phyloP scores from a whole-genome alignment of 2,888 invertebrate species.

The Eupithecia exiguata region DNA sequence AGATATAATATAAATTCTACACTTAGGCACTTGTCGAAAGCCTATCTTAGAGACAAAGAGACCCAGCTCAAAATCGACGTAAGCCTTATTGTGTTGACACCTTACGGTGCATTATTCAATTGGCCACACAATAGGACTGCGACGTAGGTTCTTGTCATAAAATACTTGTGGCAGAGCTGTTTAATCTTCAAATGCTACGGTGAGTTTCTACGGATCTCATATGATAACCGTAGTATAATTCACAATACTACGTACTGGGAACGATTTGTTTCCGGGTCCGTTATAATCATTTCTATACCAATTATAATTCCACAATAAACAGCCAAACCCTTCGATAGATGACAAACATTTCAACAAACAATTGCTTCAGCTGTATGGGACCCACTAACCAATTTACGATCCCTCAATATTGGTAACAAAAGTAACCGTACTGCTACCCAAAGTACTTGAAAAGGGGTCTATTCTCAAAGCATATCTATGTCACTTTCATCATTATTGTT shows the following conservation, averaged over 20 bases:
- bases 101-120: slow-evolving; percentile 64
- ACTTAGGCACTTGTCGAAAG: slow-evolving; percentile 16
- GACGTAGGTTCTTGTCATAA: neutral
- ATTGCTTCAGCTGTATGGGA: slow-evolving; percentile 60
- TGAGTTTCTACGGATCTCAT: neutral
- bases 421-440: slow-evolving; percentile 47
- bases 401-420: slow-evolving; percentile 61
- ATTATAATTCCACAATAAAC: slow-evolving; percentile 27
- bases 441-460: slow-evolving; percentile 38
- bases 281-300: slow-evolving; percentile 16
- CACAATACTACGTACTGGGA: too few species aligned
- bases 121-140: slow-evolving; percentile 50
- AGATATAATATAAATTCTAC: slow-evolving; percentile 5
- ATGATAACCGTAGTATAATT: too few species aligned
- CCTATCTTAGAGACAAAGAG: slow-evolving; percentile 43
- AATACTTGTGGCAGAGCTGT: neutral
- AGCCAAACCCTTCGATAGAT: slow-evolving; percentile 47
- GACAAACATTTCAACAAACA: slow-evolving; percentile 66
- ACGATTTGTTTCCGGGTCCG: neutral
- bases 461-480: slow-evolving; percentile 17
- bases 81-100: slow-evolving; percentile 57
- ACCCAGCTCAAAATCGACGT: slow-evolving; percentile 54
- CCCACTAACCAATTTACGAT: slow-evolving; percentile 69
- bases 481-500: neutral
- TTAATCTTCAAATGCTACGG: neutral